Conservation (phyloP, 2,797 vertebrate genomes). For the Etheostoma perlongum region DNA sequence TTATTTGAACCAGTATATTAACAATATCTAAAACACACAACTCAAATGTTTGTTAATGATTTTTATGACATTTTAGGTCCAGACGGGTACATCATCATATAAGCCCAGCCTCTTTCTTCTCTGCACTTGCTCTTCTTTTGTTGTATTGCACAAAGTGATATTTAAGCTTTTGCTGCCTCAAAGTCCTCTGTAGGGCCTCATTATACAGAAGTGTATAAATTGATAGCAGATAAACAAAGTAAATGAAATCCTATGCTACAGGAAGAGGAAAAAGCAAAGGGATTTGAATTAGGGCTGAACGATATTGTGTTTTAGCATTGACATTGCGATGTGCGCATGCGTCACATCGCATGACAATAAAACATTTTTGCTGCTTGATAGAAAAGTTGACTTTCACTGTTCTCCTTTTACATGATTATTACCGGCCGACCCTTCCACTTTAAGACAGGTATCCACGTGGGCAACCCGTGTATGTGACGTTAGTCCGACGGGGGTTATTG, state of each 20-base stretch:
- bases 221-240: background rate
- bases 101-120: background rate
- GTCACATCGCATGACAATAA: too few species aligned
- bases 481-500: too few species aligned
- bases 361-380: too few species aligned
- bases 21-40: background rate
- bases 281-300: background rate
- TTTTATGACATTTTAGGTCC: background rate
- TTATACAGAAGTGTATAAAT: background rate
- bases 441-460: too few species aligned
- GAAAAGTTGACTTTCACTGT: too few species aligned
- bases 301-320: too few species aligned
- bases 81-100: background rate
- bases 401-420: too few species aligned
- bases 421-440: too few species aligned
- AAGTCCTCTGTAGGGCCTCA: constrained; percentile 5
- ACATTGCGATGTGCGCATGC: too few species aligned
- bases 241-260: background rate
- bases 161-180: background rate
- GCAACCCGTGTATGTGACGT: too few species aligned
- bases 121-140: background rate
- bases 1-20: too few species aligned
- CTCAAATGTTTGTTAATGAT: background rate
- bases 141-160: background rate
- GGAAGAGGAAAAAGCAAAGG: background rate